Evolutionary conservation across 2,113 vertebrate species (phyloP).

Genomic region (Lamprotornis superbus): DNA sequence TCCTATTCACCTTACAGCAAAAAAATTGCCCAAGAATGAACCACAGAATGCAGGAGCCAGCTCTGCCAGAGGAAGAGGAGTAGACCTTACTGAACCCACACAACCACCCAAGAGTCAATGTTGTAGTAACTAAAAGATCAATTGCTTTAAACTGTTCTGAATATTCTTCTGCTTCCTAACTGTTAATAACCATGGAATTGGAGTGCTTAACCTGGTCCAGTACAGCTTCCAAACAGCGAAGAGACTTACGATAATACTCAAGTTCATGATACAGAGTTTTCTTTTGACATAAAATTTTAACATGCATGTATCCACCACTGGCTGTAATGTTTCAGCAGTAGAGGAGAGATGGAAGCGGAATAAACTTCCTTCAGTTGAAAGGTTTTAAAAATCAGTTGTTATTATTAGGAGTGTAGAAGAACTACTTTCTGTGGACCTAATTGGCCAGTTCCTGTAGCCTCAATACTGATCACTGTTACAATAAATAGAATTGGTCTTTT

Average conservation of each 20-base stretch:
- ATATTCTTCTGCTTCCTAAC: slow-evolving; percentile 78
- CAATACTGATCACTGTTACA: slow-evolving; percentile 51
- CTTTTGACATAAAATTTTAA: slow-evolving; percentile 82
- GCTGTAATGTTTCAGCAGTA: slow-evolving; percentile 80
- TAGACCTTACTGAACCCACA: slow-evolving; percentile 93
- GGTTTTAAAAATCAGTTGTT: slow-evolving; percentile 48
- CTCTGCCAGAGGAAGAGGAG: slow-evolving; percentile 87
- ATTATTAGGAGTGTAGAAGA: slow-evolving; percentile 44
- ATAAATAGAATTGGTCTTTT: slow-evolving; percentile 57
- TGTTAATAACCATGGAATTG: slow-evolving; percentile 84
- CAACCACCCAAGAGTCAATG: slow-evolving; percentile 91
- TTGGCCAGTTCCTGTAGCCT: slow-evolving; percentile 62
- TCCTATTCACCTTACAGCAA: slow-evolving; percentile 73
- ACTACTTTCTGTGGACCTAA: slow-evolving; percentile 56
- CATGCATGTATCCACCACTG: slow-evolving; percentile 90
- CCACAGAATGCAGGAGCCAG: slow-evolving; percentile 83
- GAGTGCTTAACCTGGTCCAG: slow-evolving; percentile 82
- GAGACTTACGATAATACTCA: slow-evolving; percentile 89
- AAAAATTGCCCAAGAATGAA: slow-evolving; percentile 97
- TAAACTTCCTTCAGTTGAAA: slow-evolving; percentile 63
- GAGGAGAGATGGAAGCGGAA: slow-evolving; percentile 60
- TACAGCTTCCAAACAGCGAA: slow-evolving; percentile 86
- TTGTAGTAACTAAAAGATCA: slow-evolving; percentile 90
- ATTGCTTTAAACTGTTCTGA: slow-evolving; percentile 72
- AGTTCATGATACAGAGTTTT: slow-evolving; percentile 91